phyloP scores from a whole-genome alignment of 2,113 vertebrate genomes.

The Narcine bancroftii region DNA sequence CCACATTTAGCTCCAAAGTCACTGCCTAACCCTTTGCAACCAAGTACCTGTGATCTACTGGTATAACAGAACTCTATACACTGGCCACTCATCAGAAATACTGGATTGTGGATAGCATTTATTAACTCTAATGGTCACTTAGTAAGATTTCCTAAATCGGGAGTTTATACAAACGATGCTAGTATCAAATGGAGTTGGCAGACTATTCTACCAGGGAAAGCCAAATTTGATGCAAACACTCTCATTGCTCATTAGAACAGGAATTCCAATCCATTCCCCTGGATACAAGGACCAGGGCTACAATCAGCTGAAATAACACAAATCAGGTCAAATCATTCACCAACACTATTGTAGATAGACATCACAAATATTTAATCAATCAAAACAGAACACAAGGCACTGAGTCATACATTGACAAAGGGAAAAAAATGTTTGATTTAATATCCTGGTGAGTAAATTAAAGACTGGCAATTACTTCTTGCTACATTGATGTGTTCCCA shows the following conservation, averaged over 20 bases:
- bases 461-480: not conserved
- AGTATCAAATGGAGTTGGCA: not conserved
- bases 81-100: not conserved
- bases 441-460: not conserved
- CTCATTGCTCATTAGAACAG: not conserved
- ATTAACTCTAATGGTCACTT: not conserved
- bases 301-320: not conserved
- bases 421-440: not conserved
- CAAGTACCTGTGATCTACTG: not conserved
- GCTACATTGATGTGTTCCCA: not conserved
- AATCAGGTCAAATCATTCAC: not conserved
- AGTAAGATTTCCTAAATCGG: not conserved
- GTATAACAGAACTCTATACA: not conserved
- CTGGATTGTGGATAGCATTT: not conserved
- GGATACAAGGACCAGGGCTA: not conserved
- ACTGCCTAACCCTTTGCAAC: not conserved
- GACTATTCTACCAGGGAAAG: not conserved
- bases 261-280: not conserved
- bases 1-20: not conserved
- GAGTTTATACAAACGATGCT: not conserved
- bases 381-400: not conserved
- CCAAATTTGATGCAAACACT: no score
- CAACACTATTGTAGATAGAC: not conserved
- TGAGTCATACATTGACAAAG: not conserved
- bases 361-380: conserved; percentile 1